A percentile compares a stretch with the other conserved stretches of the same genome.
These are phyloP conservation scores for Astyanax mexicanus DNA, from an alignment of 2,797 vertebrate species.

Conservation along the genomic window DNA sequence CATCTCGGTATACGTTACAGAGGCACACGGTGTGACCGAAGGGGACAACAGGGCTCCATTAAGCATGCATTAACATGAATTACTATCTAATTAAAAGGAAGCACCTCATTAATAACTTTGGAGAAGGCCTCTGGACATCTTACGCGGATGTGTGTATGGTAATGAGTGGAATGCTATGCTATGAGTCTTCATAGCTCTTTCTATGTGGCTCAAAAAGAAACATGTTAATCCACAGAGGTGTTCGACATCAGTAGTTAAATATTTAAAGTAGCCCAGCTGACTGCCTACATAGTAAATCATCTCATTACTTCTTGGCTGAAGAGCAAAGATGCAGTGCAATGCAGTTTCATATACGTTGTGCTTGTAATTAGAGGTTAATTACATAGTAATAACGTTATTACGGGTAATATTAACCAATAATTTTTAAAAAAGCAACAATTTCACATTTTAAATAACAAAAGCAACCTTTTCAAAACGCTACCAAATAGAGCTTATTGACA, in stretches of 20 bases:
- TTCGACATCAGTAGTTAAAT: slow-evolving; percentile 41
- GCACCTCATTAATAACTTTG: slow-evolving; percentile 85
- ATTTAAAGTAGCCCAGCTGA: slow-evolving; percentile 22
- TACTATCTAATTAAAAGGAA: slow-evolving; percentile 86
- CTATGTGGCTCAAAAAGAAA: slow-evolving; percentile 23
- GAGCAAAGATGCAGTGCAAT: not conserved
- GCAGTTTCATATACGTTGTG: not conserved
- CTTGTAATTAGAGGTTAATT: not conserved
- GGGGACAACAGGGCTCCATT: slow-evolving; percentile 82
- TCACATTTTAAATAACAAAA: not conserved
- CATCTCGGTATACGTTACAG: slow-evolving; percentile 77
- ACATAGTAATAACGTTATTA: not conserved
- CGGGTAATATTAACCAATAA: not conserved
- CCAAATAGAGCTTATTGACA: not conserved
- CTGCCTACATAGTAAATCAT: slow-evolving; percentile 29
- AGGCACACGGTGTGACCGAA: slow-evolving; percentile 78
- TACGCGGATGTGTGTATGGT: slow-evolving; percentile 55
- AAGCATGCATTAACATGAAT: slow-evolving; percentile 86
- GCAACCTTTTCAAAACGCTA: slow-evolving; percentile 1
- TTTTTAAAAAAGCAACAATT: not conserved
- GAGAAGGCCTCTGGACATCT: slow-evolving; percentile 76
- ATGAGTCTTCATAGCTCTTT: slow-evolving; percentile 25
- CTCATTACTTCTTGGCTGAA: slow-evolving; percentile 6
- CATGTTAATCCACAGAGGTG: slow-evolving; percentile 35
- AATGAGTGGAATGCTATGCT: slow-evolving; percentile 41